Conservation (phyloP, 37 sponge, comb jelly and placozoan genomes). For the Aplysina aerophoba region DNA sequence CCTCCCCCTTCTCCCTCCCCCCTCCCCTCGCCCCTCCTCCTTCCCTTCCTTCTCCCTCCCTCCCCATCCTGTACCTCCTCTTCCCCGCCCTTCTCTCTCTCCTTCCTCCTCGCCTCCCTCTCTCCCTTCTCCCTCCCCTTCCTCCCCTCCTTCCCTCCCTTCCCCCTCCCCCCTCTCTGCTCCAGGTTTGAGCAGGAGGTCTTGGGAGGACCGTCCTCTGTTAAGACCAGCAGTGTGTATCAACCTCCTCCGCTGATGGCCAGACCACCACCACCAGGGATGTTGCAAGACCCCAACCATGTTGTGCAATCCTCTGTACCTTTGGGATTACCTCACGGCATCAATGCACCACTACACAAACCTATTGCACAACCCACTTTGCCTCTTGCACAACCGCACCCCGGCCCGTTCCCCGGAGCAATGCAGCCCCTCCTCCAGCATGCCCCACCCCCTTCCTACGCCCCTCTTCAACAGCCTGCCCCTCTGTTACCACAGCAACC, state of each 20-base stretch:
- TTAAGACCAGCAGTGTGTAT: neutral
- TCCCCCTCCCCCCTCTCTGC: conserved; percentile 24
- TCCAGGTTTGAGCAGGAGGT: too few relatives aligned
- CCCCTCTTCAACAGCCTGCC: neutral
- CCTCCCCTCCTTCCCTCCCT: neutral
- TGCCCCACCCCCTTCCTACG: neutral
- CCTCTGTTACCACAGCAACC: neutral
- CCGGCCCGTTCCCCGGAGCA: too few relatives aligned
- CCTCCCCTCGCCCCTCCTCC: neutral
- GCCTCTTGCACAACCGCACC: too few relatives aligned
- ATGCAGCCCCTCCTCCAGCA: too few relatives aligned
- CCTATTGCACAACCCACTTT: conserved; percentile 4
- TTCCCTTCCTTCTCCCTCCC: conserved; percentile 8
- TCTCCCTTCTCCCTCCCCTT: conserved; percentile 3
- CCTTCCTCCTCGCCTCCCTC: neutral
- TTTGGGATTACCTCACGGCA: neutral
- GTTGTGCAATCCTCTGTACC: neutral
- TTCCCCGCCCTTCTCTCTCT: conserved; percentile 1
- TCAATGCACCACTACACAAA: neutral
- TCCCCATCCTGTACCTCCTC: neutral
- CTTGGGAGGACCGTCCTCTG: neutral
- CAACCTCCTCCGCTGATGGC: neutral
- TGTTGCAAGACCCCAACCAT: neutral
- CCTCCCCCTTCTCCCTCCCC: conserved; percentile 9
- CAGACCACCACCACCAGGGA: conserved; percentile 16